Evolutionary conservation across 2,113 vertebrate genomes (phyloP), one percentile per base, ranked within the genome.

Genomic region (Garra rufa): DNA sequence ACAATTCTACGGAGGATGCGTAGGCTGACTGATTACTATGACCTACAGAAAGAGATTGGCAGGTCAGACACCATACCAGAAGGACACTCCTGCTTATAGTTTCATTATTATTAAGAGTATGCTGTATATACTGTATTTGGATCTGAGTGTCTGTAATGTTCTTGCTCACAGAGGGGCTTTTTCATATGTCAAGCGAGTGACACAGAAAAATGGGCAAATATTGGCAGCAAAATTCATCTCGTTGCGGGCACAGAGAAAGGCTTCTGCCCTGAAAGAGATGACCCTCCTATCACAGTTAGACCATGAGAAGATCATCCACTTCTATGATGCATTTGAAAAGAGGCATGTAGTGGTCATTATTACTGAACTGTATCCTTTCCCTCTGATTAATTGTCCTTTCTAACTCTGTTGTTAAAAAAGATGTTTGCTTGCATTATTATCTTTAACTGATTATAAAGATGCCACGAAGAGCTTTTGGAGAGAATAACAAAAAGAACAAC

Each of bases 241-340:
- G 0, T 96, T 96, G 3, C 95, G 94, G 9, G 95, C 95, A 6
- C 96, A 95, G 86, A 94, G 94, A 77, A 98, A 97, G 90, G 93
- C 94, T 5, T 91, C 88, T 0, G 97, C 97, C 0, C 92, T 95
- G 38, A 89, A 93, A 34, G 98, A 99, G 90, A 94, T 97, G 89
- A 92, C 93, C 24, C 94, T 99, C 75, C 93, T 99, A 87, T 97
- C 97, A 0, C 93, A 93, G 84, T 92, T 99, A 74, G 96, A 98
- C 88, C 94, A 98, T 0, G 93, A 97, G 76, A 95, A 89, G 38
- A 92, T 99, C 0, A 89, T 98, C 75, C 97, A 95, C 88, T 98
- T 97, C 89, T 97, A 98, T 0, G 98, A 99, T 0, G 97, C 96
- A 74, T 99, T 99, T 0, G 97, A 99, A 93, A 98, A 98, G 92